A percentile compares a stretch with the other conserved stretches of the same genome.
phyloP scores from a whole-genome alignment of 2,113 vertebrate genomes.

The Oryzias curvinotus region DNA sequence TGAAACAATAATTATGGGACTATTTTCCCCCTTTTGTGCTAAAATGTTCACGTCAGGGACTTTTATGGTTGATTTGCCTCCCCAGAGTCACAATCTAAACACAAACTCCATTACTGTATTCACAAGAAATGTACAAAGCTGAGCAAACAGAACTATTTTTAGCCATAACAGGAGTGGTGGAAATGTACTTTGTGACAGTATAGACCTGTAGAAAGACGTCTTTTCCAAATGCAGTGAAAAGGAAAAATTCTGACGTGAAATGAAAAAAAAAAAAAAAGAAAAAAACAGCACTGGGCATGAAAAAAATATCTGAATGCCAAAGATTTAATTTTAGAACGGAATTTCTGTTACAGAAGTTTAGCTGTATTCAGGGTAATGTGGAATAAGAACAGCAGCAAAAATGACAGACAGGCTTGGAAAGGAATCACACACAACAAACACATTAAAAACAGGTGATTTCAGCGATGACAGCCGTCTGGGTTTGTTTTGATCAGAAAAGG shows the following conservation, averaged over 20 bases:
- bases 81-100: too few species aligned
- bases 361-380: slow-evolving; percentile 51
- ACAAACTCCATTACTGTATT: background rate
- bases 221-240: slow-evolving; percentile 51
- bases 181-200: slow-evolving; percentile 47
- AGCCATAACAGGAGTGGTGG: slow-evolving; percentile 43
- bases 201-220: slow-evolving; percentile 46
- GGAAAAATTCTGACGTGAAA: slow-evolving; percentile 48
- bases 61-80: too few species aligned
- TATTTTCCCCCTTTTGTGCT: slow-evolving; percentile 13
- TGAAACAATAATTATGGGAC: slow-evolving; percentile 56
- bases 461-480: background rate
- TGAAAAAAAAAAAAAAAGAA: slow-evolving; percentile 67
- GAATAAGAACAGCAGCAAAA: slow-evolving; percentile 57
- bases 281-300: slow-evolving; percentile 39
- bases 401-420: slow-evolving; percentile 49
- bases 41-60: too few species aligned
- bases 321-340: slow-evolving; percentile 64
- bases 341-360: slow-evolving; percentile 66
- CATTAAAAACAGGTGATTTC: background rate
- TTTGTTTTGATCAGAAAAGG: slow-evolving; percentile 5
- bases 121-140: slow-evolving; percentile 1
- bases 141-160: slow-evolving; percentile 42
- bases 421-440: slow-evolving; percentile 44
- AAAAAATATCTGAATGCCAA: slow-evolving; percentile 59